Conservation (phyloP, 2,888 invertebrate species). For the Cremastobaeus sp. region DNA sequence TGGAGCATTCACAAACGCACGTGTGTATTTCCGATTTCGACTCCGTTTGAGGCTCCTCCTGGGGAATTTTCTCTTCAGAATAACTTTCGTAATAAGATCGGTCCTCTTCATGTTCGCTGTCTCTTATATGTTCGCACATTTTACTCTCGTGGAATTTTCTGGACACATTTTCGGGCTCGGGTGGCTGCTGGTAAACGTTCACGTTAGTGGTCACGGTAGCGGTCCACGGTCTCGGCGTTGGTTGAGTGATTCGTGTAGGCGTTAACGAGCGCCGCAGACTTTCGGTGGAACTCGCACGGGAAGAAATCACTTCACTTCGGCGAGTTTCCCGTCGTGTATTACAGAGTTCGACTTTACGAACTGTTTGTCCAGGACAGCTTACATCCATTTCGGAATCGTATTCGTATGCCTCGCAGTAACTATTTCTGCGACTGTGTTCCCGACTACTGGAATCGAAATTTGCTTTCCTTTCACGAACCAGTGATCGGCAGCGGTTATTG, state of each 20-base stretch:
- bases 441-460: conserved; percentile 66
- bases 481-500: conserved; percentile 69
- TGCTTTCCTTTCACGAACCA: conserved; percentile 69
- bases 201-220: conserved; percentile 72
- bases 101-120: conserved; percentile 65
- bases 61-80: conserved; percentile 62
- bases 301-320: conserved; percentile 66
- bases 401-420: conserved; percentile 59
- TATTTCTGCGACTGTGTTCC: conserved; percentile 58
- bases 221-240: conserved; percentile 75
- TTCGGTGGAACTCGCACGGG: conserved; percentile 71
- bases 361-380: conserved; percentile 72
- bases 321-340: conserved; percentile 51
- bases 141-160: conserved; percentile 63
- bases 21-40: conserved; percentile 46
- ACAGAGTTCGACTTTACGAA: conserved; percentile 70
- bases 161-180: conserved; percentile 62
- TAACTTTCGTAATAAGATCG: conserved; percentile 63
- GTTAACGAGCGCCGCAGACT: conserved; percentile 74
- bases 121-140: conserved; percentile 63
- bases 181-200: conserved; percentile 69
- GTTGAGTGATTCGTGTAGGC: conserved; percentile 75
- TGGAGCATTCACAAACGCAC: conserved; percentile 47
- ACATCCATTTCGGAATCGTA: conserved; percentile 70
- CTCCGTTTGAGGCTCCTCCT: conserved; percentile 41